Percentiles rank a stretch among this genome's conserved stretches.
Conservation (phyloP, 2,888 invertebrate genomes). For the Agrilus biguttatus region DNA sequence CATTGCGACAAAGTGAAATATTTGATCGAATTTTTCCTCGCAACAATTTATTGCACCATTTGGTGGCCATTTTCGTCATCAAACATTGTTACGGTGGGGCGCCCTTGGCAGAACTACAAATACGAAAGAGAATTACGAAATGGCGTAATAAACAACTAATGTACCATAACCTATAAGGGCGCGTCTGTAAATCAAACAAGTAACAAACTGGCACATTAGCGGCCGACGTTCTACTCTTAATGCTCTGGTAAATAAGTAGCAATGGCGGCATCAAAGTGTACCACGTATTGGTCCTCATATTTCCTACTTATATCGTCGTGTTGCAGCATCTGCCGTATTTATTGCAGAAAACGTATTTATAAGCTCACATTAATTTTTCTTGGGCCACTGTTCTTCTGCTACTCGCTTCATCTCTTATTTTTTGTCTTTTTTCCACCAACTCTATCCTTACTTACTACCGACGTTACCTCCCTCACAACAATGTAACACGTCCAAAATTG, state of each 20-base stretch:
- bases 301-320: conserved; percentile 22
- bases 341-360: conserved; percentile 24
- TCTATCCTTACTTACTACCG: too few species aligned
- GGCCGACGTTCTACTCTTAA: conserved; percentile 15
- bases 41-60: too few species aligned
- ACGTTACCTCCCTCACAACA: too few species aligned
- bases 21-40: too few species aligned
- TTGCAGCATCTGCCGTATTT: conserved; percentile 21
- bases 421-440: too few species aligned
- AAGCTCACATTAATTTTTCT: conserved; percentile 23
- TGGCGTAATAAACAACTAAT: conserved; percentile 4
- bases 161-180: conserved; percentile 3
- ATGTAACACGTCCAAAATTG: too few species aligned
- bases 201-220: conserved; percentile 15
- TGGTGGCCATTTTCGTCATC: too few species aligned
- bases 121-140: too few species aligned
- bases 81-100: too few species aligned
- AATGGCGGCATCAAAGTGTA: conserved; percentile 19
- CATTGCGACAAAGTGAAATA: too few species aligned
- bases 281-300: conserved; percentile 23
- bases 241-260: conserved; percentile 18
- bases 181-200: conserved; percentile 7
- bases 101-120: too few species aligned
- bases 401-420: neutral
- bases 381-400: neutral